Evolutionary conservation across 30 jellyfish, hydroid and myxozoan species (phyloP), one percentile per base, ranked within the genome.

Genomic region (Catostylus mosaicus): DNA sequence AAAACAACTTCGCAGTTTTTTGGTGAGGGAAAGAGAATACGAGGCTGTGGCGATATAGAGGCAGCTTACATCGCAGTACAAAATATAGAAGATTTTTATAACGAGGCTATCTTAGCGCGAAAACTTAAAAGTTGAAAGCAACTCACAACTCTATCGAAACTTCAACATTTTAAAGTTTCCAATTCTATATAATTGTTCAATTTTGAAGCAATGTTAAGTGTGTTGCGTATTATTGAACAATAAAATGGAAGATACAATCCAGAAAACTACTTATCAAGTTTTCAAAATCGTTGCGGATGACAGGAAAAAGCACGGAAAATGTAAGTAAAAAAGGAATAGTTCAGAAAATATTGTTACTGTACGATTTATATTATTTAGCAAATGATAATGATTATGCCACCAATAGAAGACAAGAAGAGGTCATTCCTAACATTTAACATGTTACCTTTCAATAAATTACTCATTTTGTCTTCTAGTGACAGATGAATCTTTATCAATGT

Each of bases 251-350:
- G 80, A 67, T 23, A 33, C 52, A 1, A 47, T 66, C 23, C n/a
- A 37, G 62, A 59, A 80, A 46, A 54, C 79, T 8, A 67, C 68
- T 36, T 14, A 19, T 36, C 69, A 66, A 23, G 36, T 80, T 19
- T 80, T 80, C 51, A 69, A 16, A 22, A 1, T 48, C 0, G 78
- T 67, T 14, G 76, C 77, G 26, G 68, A 80, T 10, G 90, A 80
- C 14, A 70, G 24, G 29, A 57, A 66, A 40, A 38, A 65, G 73
- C 59, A 52, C 19, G 90, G 83, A 54, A 80, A 80, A 80, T 52
- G 90, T 67, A 14, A 23, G 71, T 30, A 27, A 16, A 40, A 5
- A 7, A 7, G 54, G 7, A 40, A 40, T 40, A 14, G n/a, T n/a
- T n/a, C n/a, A n/a, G n/a, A n/a, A n/a, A n/a, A n/a, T n/a, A n/a